phyloP scores from a whole-genome alignment of 2,888 invertebrate species.

The Drepanosiphum platanoidis region DNA sequence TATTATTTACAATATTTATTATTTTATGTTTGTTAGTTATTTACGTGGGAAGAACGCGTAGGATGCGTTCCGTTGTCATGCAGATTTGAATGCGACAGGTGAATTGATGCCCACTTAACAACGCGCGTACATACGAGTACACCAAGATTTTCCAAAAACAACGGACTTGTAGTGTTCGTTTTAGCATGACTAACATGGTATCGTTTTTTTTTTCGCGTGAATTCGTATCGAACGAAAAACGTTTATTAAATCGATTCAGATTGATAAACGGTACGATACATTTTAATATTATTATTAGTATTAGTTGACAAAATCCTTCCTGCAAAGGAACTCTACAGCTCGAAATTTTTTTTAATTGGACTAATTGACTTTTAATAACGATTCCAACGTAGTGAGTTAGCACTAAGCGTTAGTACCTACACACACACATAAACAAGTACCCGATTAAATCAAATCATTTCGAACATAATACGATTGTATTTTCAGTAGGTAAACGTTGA shows the following conservation, averaged over 20 bases:
- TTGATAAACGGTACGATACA: too few species aligned
- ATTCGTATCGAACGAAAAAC: not conserved
- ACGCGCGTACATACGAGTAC: conserved; percentile 11
- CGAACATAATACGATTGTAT: not conserved
- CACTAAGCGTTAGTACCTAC: too few species aligned
- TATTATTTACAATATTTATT: conserved; percentile 45
- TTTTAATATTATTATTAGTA: too few species aligned
- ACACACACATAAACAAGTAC: too few species aligned
- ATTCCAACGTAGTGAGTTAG: too few species aligned
- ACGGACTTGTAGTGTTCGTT: not conserved
- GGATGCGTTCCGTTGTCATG: conserved; percentile 43
- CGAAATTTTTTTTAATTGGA: too few species aligned
- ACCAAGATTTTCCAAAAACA: conserved; percentile 23
- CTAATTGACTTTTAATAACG: too few species aligned
- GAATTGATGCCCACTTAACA: conserved; percentile 58
- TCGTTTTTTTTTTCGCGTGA: not conserved
- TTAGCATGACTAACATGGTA: conserved; percentile 37
- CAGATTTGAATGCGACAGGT: conserved; percentile 53
- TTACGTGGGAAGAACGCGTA: conserved; percentile 45
- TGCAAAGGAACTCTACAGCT: too few species aligned
- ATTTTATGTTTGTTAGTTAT: conserved; percentile 30
- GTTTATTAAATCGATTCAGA: too few species aligned
- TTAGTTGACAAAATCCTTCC: too few species aligned
- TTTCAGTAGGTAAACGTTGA: not conserved
- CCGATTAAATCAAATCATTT: not conserved